A percentile compares a stretch with the other conserved stretches of the same genome.
These are phyloP conservation scores for Drosophila arizonae DNA, from an alignment of 1,140 invertebrate species.

Conservation along the genomic window DNA sequence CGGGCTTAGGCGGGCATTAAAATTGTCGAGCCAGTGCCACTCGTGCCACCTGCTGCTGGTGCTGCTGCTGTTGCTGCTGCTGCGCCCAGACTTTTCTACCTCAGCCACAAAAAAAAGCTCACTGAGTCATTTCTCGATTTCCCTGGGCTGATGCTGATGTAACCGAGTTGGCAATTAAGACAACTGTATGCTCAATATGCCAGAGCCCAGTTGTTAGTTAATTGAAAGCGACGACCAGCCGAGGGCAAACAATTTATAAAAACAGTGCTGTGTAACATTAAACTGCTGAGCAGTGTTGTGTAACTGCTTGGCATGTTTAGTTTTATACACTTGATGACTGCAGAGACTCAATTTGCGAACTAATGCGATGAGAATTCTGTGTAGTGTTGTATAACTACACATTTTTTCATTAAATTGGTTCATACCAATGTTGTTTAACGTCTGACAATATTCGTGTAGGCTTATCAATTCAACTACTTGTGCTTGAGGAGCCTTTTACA, in stretches of 20 bases:
- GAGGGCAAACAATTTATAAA: not conserved
- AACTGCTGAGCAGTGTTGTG: not conserved
- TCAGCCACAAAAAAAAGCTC: not conserved
- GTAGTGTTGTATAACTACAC: too few relatives aligned
- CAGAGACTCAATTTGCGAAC: not conserved
- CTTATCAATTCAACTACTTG: too few relatives aligned
- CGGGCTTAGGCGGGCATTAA: slow-evolving; percentile 81
- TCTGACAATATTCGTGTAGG: not conserved
- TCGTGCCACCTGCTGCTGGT: slow-evolving; percentile 64
- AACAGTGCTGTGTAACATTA: slow-evolving; percentile 12
- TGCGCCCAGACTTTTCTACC: not conserved
- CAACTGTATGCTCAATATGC: slow-evolving; percentile 45
- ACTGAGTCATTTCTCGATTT: slow-evolving; percentile 24
- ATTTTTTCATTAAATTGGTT: not conserved
- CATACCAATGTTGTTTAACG: not conserved
- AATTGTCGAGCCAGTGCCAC: slow-evolving; percentile 72
- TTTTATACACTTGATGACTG: not conserved
- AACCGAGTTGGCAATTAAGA: slow-evolving; percentile 70
- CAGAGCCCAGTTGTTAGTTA: slow-evolving; percentile 37
- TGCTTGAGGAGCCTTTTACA: too few relatives aligned
- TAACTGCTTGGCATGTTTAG: slow-evolving; percentile 1
- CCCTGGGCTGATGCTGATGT: slow-evolving; percentile 37
- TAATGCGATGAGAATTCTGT: not conserved
- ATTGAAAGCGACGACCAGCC: slow-evolving; percentile 34
- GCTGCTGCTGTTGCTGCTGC: too few relatives aligned